These are phyloP conservation scores for Artibeus lituratus DNA, from an alignment of 2,797 vertebrate species.

Conservation along the genomic window DNA sequence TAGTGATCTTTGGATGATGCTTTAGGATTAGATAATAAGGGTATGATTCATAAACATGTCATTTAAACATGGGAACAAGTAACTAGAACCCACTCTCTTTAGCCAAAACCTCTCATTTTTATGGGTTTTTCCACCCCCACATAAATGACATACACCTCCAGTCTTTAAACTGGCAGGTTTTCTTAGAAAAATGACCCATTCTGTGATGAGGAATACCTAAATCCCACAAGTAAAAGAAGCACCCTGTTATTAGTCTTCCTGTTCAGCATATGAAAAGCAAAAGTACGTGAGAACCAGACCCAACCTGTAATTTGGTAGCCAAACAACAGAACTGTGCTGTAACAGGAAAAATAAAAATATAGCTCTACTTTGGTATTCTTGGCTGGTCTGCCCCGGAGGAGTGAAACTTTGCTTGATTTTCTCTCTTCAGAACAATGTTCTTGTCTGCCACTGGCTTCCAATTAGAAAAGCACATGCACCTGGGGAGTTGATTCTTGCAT, in stretches of 20 bases:
- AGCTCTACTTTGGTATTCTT: conserved; percentile 63
- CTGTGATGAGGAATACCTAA: conserved; percentile 73
- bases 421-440: conserved; percentile 43
- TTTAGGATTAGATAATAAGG: conserved; percentile 64
- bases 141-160: conserved; percentile 72
- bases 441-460: not conserved
- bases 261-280: conserved; percentile 70
- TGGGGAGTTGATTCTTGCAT: not conserved
- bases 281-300: conserved; percentile 72
- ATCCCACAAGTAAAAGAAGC: conserved; percentile 68
- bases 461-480: not conserved
- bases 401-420: conserved; percentile 50
- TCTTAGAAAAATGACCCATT: conserved; percentile 73
- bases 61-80: conserved; percentile 68
- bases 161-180: conserved; percentile 72
- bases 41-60: conserved; percentile 72
- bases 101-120: conserved; percentile 65
- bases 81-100: conserved; percentile 57
- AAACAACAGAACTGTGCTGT: conserved; percentile 70
- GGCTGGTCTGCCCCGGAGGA: conserved; percentile 30
- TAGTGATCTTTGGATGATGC: conserved; percentile 75
- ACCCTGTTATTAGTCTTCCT: conserved; percentile 74
- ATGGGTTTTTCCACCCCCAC: conserved; percentile 59
- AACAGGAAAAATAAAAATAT: conserved; percentile 74
- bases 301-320: conserved; percentile 75